Conservation (phyloP, 2,113 vertebrate species). For the human region GRCh38 chrX:80572001-80572500, state of each 20-base stretch:
- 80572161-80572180: slow-evolving; percentile 98
- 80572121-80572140: slow-evolving; percentile 95
- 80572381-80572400: slow-evolving; percentile 95
- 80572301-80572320: slow-evolving; percentile 94
- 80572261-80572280: slow-evolving; percentile 96
- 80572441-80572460: slow-evolving; percentile 91
- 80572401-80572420: slow-evolving; percentile 91
- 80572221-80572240: slow-evolving; percentile 97
- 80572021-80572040: slow-evolving; percentile 97
- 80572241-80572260: slow-evolving; percentile 98
- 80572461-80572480: slow-evolving; percentile 95
- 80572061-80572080: slow-evolving; percentile 90
- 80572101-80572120: slow-evolving; percentile 93
- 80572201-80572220: slow-evolving; percentile 94
- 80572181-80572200: slow-evolving; percentile 95
- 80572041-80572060: slow-evolving; percentile 95
- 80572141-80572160: slow-evolving; percentile 91
- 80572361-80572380: slow-evolving; percentile 99
- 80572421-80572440: slow-evolving; percentile 91
- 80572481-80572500: slow-evolving; percentile 99
- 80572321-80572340: slow-evolving; percentile 95
- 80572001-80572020: slow-evolving; percentile 95
- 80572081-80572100: slow-evolving; percentile 95
- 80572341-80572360: slow-evolving; percentile 95
- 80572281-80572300: slow-evolving; percentile 93